Percentiles rank a stretch among this genome's conserved stretches.
phyloP scores from a whole-genome alignment of 2,888 invertebrate species.

The Microctonus hyperodae region DNA sequence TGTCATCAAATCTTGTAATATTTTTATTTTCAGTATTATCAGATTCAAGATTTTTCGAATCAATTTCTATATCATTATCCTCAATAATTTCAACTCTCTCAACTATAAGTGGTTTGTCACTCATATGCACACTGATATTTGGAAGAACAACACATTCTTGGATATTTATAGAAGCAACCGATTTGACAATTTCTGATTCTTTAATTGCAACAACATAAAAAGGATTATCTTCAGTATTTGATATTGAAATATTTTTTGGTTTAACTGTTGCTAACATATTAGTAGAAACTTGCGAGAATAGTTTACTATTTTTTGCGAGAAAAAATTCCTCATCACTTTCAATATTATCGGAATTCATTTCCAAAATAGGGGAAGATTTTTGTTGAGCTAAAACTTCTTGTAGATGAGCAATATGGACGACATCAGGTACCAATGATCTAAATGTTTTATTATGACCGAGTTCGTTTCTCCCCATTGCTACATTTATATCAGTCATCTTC shows the following conservation, averaged over 20 bases:
- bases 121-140: constrained; percentile 54
- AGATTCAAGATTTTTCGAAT: constrained; percentile 18
- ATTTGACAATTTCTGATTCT: constrained; percentile 74
- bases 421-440: constrained; percentile 63
- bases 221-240: constrained; percentile 52
- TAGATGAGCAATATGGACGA: constrained; percentile 55
- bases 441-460: constrained; percentile 33
- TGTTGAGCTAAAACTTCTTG: constrained; percentile 28
- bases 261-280: constrained; percentile 55
- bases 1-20: constrained; percentile 61
- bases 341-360: constrained; percentile 17
- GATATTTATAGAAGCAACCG: constrained; percentile 65
- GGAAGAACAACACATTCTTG: constrained; percentile 59
- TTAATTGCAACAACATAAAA: constrained; percentile 74
- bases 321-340: constrained; percentile 56
- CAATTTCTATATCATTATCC: constrained; percentile 62
- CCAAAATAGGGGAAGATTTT: not conserved
- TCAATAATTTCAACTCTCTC: constrained; percentile 64
- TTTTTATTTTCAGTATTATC: constrained; percentile 40
- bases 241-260: constrained; percentile 31
- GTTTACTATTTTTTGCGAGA: constrained; percentile 72
- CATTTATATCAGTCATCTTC: constrained; percentile 58
- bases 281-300: constrained; percentile 74
- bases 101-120: constrained; percentile 59
- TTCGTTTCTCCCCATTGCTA: constrained; percentile 61